These are phyloP conservation scores for Trematomus loennbergii DNA, from an alignment of 2,113 vertebrate species.

Conservation along the genomic window DNA sequence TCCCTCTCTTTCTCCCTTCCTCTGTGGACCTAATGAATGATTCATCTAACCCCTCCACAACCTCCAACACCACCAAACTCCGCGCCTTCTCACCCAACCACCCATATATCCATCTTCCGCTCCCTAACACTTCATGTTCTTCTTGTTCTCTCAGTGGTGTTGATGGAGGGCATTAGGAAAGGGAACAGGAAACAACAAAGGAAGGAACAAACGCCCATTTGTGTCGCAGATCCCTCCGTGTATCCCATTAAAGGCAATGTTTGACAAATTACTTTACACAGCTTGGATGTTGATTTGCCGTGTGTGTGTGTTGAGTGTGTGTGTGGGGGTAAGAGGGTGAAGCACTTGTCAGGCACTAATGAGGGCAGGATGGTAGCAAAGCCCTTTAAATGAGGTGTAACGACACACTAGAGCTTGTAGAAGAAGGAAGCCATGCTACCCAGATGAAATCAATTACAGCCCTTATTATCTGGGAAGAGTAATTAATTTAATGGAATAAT, in stretches of 20 bases:
- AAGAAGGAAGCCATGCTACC: constrained; percentile 41
- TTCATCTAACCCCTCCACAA: constrained; percentile 80
- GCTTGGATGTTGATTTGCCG: constrained; percentile 55
- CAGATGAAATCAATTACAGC: constrained; percentile 79
- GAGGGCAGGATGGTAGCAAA: constrained; percentile 67
- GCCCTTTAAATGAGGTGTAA: constrained; percentile 73
- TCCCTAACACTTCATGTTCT: constrained; percentile 42
- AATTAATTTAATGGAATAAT: constrained; percentile 79
- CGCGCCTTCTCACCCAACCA: constrained; percentile 56
- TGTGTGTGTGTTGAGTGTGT: constrained; percentile 11
- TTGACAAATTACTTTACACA: constrained; percentile 84
- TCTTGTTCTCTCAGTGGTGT: constrained; percentile 48
- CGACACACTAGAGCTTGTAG: constrained; percentile 49
- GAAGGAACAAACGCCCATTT: constrained; percentile 65
- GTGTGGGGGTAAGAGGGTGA: constrained; percentile 24
- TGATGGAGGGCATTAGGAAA: constrained; percentile 12
- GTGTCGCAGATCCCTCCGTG: constrained; percentile 68
- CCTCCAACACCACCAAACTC: constrained; percentile 67
- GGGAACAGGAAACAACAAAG: constrained; percentile 71
- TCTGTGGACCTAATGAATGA: constrained; percentile 86
- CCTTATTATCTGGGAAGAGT: constrained; percentile 68
- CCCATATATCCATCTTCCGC: constrained; percentile 51
- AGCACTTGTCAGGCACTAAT: constrained; percentile 68
- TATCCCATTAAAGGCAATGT: constrained; percentile 78
- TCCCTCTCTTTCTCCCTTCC: constrained; percentile 68